phyloP scores from a whole-genome alignment of 2,888 invertebrate genomes.

The Neelides folsomi region DNA sequence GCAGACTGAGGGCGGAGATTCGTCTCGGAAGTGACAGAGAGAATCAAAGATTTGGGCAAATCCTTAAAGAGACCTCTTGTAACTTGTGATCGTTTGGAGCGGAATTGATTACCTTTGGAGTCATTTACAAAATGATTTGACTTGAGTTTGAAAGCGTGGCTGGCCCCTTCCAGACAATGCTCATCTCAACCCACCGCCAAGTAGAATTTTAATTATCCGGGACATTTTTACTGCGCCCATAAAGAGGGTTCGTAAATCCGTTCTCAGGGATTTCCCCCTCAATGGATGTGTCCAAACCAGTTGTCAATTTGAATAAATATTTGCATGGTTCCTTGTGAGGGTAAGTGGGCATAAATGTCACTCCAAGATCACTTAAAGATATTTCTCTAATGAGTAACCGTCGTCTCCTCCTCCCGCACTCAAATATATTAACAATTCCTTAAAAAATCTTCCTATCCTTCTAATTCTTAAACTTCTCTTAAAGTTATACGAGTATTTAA shows the following conservation, averaged over 20 bases:
- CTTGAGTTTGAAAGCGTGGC: too few relatives aligned
- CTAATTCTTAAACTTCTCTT: neutral
- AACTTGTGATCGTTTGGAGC: too few relatives aligned
- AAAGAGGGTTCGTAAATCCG: conserved; percentile 6
- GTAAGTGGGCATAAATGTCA: conserved; percentile 19
- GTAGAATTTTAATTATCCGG: conserved; percentile 5
- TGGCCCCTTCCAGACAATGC: too few relatives aligned
- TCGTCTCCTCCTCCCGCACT: neutral
- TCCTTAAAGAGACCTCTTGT: too few relatives aligned
- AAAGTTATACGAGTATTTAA: neutral
- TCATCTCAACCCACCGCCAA: neutral
- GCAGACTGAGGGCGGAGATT: too few relatives aligned
- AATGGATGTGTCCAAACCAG: conserved; percentile 5
- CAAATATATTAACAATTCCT: too few relatives aligned
- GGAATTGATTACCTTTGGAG: too few relatives aligned
- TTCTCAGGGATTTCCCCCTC: neutral
- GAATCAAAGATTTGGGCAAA: too few relatives aligned
- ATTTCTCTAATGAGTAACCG: conserved; percentile 6
- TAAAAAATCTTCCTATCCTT: neutral
- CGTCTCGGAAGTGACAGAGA: too few relatives aligned
- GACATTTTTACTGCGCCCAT: conserved; percentile 8
- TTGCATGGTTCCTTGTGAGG: conserved; percentile 15
- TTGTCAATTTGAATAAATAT: conserved; percentile 23
- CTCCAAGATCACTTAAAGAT: neutral
- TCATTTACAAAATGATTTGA: too few relatives aligned